A percentile compares a stretch with the other conserved stretches of the same genome.
Evolutionary conservation across 2,888 invertebrate genomes (phyloP).

Genomic region (Pseudoips prasinana): DNA sequence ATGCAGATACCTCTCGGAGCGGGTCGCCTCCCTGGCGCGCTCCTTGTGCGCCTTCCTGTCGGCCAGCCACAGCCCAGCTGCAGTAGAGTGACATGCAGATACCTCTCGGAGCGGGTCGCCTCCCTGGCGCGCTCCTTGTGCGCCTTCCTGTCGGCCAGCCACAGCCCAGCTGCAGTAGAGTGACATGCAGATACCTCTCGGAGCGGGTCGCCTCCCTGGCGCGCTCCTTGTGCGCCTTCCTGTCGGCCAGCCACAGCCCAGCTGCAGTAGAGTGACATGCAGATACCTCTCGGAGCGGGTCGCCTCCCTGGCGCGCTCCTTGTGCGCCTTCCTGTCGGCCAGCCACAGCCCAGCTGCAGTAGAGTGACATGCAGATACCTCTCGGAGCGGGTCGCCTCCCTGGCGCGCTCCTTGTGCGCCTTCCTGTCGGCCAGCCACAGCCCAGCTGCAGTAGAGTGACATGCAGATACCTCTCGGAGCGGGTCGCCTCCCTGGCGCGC

Average conservation of each 20-base stretch:
- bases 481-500: conserved; percentile 2
- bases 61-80: not conserved
- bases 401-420: conserved; percentile 3
- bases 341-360: not conserved
- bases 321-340: not conserved
- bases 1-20: not conserved
- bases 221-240: not conserved
- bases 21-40: not conserved
- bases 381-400: not conserved
- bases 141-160: not conserved
- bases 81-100: not conserved
- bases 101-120: not conserved
- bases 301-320: not conserved
- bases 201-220: not conserved
- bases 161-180: not conserved
- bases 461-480: conserved; percentile 50
- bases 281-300: not conserved
- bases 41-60: conserved; percentile 55
- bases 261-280: not conserved
- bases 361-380: not conserved
- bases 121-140: not conserved
- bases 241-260: not conserved
- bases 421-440: not conserved
- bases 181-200: not conserved
- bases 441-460: conserved; percentile 37